Conservation (phyloP, 1,140 invertebrate genomes). For the Amyelois transitella region DNA sequence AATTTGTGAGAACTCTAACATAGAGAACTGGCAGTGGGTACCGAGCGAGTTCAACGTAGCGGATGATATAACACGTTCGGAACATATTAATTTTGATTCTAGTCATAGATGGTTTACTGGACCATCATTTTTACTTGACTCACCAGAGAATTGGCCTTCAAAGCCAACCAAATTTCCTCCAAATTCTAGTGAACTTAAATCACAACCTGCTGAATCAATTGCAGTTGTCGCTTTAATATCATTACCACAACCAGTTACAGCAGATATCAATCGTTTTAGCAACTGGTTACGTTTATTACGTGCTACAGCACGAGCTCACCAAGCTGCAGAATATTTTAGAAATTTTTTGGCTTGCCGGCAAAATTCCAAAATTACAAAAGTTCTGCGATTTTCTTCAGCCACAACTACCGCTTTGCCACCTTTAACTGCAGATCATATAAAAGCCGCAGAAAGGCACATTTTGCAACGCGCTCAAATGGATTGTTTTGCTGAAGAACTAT, state of each 20-base stretch:
- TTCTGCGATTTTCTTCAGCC: no score
- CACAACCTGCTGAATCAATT: background rate
- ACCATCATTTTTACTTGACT: background rate
- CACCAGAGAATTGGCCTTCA: background rate
- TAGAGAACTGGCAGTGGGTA: constrained; percentile 17
- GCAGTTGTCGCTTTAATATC: background rate
- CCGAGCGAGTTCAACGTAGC: background rate
- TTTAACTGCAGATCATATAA: background rate
- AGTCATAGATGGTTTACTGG: background rate
- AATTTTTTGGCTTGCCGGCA: background rate
- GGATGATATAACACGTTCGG: background rate
- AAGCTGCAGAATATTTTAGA: background rate
- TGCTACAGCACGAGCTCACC: background rate
- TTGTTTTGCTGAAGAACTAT: background rate
- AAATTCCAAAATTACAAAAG: background rate
- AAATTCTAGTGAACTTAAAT: background rate
- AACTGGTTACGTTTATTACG: background rate
- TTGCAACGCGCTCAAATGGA: background rate
- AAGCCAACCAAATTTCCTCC: background rate
- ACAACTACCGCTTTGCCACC: no score
- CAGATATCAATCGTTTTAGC: background rate
- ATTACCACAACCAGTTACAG: background rate
- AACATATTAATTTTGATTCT: background rate
- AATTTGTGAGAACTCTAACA: constrained; percentile 19
- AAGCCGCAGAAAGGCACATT: background rate